Base-by-base conservation (phyloP, 1,140 invertebrate genomes). In the Platyscapa corneri region DNA sequence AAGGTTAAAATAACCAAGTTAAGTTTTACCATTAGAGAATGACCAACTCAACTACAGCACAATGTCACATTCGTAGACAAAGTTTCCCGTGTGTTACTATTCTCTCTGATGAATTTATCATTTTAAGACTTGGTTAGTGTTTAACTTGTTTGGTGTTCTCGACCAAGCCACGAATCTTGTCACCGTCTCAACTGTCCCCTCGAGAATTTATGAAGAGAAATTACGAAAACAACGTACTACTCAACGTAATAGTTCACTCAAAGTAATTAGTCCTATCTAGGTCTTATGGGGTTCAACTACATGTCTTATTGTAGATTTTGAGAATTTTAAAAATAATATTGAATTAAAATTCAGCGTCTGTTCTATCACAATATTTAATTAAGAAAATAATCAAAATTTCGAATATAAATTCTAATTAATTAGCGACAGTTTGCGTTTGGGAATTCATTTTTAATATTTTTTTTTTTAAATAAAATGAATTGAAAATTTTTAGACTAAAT, bases 51-150 rank as follows among this genome's bases (percentile, higher is more conserved):
- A 67, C 49, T 23, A 49, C 5, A 2, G 27, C 27, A 56, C 32
- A 82, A 39, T 60, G 10, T 18, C n/a, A 49, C 7, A 70, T 23
- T 39, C 37, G 27, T 27, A 27, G 32, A 30, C 46, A 7, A 77
- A 80, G 60, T 80, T 49, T 70, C 65, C n/a, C 16, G 79, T 16
- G 42, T 30, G 16, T 14, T 23, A 3, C 76, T 39, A 72, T 32
- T 53, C 65, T 39, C 37, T 56, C 32, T 82, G 78, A 82, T 86
- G 84, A 86, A 86, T 86, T 86, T 82, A 86, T 86, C 84, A 86
- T 86, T 82, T 86, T 75, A 80, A 82, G 84, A 82, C 84, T 77
- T 72, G 80, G 79, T 80, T 65, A 76, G 72, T 86, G 49, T 56
- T 85, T 65, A 67, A 82, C 78, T 85, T 79, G 56, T 82, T 81